A percentile compares a stretch with the other conserved stretches of the same genome.
Conservation (phyloP, 1,140 invertebrate species). For the Paraescarpia echinospica region DNA sequence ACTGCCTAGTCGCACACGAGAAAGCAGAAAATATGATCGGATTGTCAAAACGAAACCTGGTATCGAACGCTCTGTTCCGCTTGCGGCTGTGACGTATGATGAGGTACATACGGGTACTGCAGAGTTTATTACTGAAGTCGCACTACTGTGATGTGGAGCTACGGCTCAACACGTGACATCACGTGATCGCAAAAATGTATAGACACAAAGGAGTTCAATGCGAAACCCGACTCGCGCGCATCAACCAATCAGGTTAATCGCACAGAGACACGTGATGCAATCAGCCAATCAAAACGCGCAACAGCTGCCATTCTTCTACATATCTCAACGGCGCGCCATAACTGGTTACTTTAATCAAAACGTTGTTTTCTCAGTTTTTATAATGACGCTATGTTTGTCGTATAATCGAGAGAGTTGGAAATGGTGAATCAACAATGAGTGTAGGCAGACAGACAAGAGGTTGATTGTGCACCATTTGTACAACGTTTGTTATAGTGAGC, state of each 20-base stretch:
- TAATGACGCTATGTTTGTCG: not conserved
- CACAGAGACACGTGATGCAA: not conserved
- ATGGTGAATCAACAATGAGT: not conserved
- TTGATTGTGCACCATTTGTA: not conserved
- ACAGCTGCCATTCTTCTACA: not conserved
- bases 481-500: conserved; percentile 5
- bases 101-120: not conserved
- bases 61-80: not conserved
- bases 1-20: not conserved
- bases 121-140: conserved; percentile 1
- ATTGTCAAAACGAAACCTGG: not conserved
- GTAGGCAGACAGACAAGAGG: not conserved
- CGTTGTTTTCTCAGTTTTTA: not conserved
- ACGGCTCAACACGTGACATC: not conserved
- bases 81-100: not conserved
- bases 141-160: not conserved
- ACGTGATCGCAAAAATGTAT: not conserved
- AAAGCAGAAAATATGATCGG: not conserved
- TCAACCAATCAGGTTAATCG: not conserved
- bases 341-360: not conserved
- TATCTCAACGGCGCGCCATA: not conserved
- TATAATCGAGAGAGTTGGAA: not conserved
- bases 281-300: not conserved
- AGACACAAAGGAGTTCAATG: not conserved
- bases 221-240: not conserved